Percentiles rank a stretch among this genome's conserved stretches.
Conservation (phyloP, 2,797 vertebrate genomes). For the Salmo trutta region DNA sequence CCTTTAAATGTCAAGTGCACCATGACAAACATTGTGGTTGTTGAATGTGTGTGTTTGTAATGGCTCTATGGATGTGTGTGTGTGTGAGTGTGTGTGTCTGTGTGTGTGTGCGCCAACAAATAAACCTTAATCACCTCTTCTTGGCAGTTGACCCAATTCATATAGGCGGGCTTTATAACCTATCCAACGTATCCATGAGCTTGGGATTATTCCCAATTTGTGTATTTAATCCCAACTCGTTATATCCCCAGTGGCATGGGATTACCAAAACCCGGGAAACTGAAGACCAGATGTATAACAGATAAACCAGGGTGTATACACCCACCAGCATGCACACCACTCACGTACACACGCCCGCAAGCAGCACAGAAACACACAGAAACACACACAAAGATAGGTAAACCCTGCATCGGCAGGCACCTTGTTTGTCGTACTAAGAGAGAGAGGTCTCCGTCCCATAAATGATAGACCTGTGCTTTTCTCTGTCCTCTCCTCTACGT, state of each 20-base stretch:
- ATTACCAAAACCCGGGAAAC: conserved; percentile 57
- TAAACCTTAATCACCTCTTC: conserved; percentile 54
- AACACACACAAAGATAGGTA: conserved; percentile 53
- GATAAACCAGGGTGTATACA: conserved; percentile 15
- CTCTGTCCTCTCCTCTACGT: conserved; percentile 6
- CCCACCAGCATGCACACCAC: neutral
- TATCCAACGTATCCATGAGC: conserved; percentile 36
- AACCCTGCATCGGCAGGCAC: conserved; percentile 23
- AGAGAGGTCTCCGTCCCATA: conserved; percentile 38
- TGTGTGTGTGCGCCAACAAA: neutral
- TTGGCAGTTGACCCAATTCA: conserved; percentile 74
- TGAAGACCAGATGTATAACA: conserved; percentile 44
- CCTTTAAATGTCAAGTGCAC: neutral
- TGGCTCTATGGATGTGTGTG: neutral
- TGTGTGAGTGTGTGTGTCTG: too few relatives aligned
- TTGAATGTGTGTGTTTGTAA: conserved; percentile 9
- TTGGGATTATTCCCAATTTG: too few relatives aligned
- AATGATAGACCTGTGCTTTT: conserved; percentile 13
- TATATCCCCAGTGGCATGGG: conserved; percentile 50
- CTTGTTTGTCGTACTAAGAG: conserved; percentile 45
- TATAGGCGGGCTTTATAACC: conserved; percentile 54
- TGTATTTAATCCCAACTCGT: conserved; percentile 64
- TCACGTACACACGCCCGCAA: conserved; percentile 10
- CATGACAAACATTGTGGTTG: neutral
- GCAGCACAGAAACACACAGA: conserved; percentile 39